Evolutionary conservation across 2,797 vertebrate genomes (phyloP).

Genomic region (Trematomus bernacchii): DNA sequence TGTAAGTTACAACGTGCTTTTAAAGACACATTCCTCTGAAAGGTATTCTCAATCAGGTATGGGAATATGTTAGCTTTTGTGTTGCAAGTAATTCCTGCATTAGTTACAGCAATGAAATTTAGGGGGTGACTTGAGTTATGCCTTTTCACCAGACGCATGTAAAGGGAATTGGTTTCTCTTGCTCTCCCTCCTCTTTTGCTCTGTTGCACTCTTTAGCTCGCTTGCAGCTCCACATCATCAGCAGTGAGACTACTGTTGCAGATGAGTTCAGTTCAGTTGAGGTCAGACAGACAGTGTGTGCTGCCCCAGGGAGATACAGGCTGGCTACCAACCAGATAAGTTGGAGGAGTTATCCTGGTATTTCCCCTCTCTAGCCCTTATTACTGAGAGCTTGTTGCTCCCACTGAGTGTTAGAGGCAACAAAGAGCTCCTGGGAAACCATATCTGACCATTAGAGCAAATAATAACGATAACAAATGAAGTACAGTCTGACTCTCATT

Average conservation of each 20-base stretch:
- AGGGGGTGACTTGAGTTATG: constrained; percentile 27
- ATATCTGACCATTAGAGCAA: constrained; percentile 52
- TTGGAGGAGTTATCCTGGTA: constrained; percentile 47
- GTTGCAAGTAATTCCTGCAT: not conserved
- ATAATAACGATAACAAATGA: constrained; percentile 51
- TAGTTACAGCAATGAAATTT: constrained; percentile 12
- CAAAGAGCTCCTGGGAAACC: constrained; percentile 40
- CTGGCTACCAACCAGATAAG: constrained; percentile 63
- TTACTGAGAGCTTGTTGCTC: constrained; percentile 30
- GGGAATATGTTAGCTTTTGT: not conserved
- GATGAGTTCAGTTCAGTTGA: constrained; percentile 69
- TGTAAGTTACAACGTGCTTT: not conserved
- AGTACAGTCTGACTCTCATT: constrained; percentile 31
- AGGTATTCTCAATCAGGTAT: not conserved
- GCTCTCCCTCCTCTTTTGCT: not conserved
- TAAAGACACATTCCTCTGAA: not conserved
- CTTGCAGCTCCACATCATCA: constrained; percentile 61
- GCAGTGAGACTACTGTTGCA: constrained; percentile 52
- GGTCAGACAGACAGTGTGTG: constrained; percentile 71
- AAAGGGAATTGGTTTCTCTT: constrained; percentile 21
- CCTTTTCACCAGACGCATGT: constrained; percentile 21
- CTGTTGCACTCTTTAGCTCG: constrained; percentile 30
- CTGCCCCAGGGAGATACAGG: constrained; percentile 58
- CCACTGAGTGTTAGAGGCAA: constrained; percentile 25
- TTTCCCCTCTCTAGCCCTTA: constrained; percentile 26